Percentiles rank a stretch among this genome's conserved stretches.
phyloP scores from a whole-genome alignment of 1,140 invertebrate genomes.

The Drosophila nebulosa region DNA sequence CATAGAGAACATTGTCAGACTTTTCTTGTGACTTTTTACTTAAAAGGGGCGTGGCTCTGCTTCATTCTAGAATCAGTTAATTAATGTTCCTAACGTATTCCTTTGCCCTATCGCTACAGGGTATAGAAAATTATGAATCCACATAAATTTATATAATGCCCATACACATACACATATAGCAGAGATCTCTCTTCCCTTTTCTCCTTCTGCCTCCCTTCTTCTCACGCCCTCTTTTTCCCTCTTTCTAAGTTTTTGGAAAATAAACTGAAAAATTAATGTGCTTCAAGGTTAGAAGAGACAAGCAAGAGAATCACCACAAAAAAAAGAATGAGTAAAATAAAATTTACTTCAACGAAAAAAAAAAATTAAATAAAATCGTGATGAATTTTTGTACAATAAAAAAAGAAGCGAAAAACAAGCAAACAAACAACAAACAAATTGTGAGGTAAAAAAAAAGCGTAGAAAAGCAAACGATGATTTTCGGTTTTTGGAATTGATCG shows the following conservation, averaged over 20 bases:
- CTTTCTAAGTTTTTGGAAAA: conserved; percentile 21
- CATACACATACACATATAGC: conserved; percentile 20
- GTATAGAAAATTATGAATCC: not conserved
- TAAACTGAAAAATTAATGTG: conserved; percentile 63
- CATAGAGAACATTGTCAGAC: too few relatives aligned
- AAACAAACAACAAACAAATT: conserved; percentile 53
- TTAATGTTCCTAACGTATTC: not conserved
- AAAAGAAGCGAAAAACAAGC: conserved; percentile 24
- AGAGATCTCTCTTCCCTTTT: conserved; percentile 21
- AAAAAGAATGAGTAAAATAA: conserved; percentile 28
- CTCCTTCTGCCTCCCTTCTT: not conserved
- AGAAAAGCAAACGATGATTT: not conserved
- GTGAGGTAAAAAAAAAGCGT: conserved; percentile 16
- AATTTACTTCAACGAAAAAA: conserved; percentile 38
- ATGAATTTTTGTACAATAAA: conserved; percentile 76
- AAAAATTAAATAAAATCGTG: conserved; percentile 72
- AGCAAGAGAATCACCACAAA: conserved; percentile 23
- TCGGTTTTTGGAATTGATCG: not conserved
- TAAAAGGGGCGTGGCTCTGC: too few relatives aligned
- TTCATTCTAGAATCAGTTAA: too few relatives aligned
- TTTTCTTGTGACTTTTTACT: too few relatives aligned
- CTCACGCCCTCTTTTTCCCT: not conserved
- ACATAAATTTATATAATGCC: not conserved
- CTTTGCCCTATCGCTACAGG: not conserved
- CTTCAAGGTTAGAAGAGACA: conserved; percentile 66